Conservation (phyloP, 2,797 vertebrate genomes). For the Heteromormyrus szaboi region DNA sequence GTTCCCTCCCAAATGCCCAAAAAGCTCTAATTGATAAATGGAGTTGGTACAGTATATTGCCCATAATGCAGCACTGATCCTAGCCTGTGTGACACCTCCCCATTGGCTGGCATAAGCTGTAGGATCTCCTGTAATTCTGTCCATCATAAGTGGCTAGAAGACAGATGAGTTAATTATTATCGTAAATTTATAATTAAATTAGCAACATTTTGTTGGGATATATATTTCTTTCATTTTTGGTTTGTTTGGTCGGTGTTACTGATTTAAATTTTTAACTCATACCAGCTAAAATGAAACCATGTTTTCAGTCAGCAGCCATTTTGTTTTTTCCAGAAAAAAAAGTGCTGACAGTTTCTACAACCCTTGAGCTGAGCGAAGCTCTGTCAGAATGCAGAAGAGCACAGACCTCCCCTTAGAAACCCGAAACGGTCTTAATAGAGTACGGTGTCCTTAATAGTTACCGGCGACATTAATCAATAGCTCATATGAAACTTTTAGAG, state of each 20-base stretch:
- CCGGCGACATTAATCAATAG: conserved; percentile 9
- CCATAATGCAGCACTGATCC: background rate
- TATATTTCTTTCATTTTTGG: no score
- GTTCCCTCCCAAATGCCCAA: background rate
- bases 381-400: background rate
- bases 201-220: background rate
- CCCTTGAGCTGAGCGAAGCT: background rate
- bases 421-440: background rate
- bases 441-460: background rate
- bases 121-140: background rate
- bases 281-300: background rate
- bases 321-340: background rate
- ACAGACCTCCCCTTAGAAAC: background rate
- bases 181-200: background rate
- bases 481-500: background rate
- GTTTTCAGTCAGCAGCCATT: background rate
- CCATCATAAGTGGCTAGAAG: background rate
- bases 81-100: background rate
- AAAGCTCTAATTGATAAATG: background rate
- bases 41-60: background rate
- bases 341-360: background rate
- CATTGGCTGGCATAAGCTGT: background rate
- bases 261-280: background rate
- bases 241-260: no score
- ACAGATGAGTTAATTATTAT: background rate